Evolutionary conservation across 2,888 invertebrate genomes (phyloP), one percentile per base, ranked within the genome.

Genomic region (Conomelus anceps): DNA sequence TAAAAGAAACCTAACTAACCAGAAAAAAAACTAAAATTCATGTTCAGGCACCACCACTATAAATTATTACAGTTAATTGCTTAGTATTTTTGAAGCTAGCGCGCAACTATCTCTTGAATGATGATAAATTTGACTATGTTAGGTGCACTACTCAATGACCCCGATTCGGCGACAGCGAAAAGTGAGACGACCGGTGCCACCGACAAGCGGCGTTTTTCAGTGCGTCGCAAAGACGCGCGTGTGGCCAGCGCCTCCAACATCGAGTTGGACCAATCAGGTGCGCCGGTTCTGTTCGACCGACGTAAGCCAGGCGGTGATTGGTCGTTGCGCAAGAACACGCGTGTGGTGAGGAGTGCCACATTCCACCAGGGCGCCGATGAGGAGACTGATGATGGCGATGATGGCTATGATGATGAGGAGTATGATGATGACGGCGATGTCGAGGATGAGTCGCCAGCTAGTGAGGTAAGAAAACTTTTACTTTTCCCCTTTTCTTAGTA

Each of bases 271-370:
- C 91, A 91, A 22, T 91, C 91, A 22, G 91, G 91, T 22, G 90
- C 91, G 11, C 91, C 91, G 22, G 95, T 96, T 90, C 93, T 97
- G 91, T 97, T 96, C 88, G 92, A 92, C 85, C 89, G 92, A 23
- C 91, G 92, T 41, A 90, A 91, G 89, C 24, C 88, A 90, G 23
- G 87, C 90, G 84, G 90, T 91, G 17, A 91, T 90, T 23, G 89
- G 91, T 84, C 89, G 89, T 20, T 41, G 20, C 22, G 41, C 13
- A 17, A 6, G 41, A 6, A 26, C 11, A 41, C 41, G 3, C 41
- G 90, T 13, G 90, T 91, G 26, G 90, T 93, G 24, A 92, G 94
- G 89, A 94, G 94, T 91, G 93, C 94, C 22, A 94, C 94, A 1
- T 94, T 94, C 91, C 93, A 90, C 41, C 89, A 90, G 26, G 89